Percentiles rank a stretch among this genome's conserved stretches.
phyloP scores from a whole-genome alignment of 2,113 vertebrate species.

The Mormyrus lacerda region DNA sequence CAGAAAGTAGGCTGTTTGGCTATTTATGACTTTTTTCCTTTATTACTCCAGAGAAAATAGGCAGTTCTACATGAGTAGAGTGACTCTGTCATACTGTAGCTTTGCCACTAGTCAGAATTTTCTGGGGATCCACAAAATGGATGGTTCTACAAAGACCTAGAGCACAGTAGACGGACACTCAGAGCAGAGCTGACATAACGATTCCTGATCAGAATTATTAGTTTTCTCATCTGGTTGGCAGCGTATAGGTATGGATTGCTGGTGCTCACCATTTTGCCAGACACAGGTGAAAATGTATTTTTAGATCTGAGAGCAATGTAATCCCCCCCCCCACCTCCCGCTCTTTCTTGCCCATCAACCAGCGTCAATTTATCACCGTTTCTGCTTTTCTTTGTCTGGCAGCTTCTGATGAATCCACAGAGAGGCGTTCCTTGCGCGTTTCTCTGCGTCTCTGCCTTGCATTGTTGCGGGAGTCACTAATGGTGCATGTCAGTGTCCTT shows the following conservation, averaged over 20 bases:
- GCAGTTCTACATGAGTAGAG: not conserved
- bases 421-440: slow-evolving; percentile 7
- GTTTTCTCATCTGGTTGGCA: not conserved
- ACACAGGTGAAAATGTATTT: not conserved
- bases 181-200: not conserved
- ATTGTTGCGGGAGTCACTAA: not conserved
- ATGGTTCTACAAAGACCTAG: not conserved
- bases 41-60: not conserved
- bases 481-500: not conserved
- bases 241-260: not conserved
- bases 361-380: slow-evolving; percentile 21
- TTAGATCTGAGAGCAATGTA: slow-evolving; percentile 25
- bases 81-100: not conserved
- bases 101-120: not conserved
- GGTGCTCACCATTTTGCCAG: not conserved
- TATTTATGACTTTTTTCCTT: not conserved
- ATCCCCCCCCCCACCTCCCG: slow-evolving; percentile 18
- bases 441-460: not conserved
- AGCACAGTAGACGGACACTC: not conserved
- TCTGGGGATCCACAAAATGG: no score
- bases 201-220: not conserved
- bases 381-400: slow-evolving; percentile 20
- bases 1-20: not conserved
- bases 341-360: slow-evolving; percentile 35
- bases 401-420: slow-evolving; percentile 25